Percentiles rank a stretch among this genome's conserved stretches.
Evolutionary conservation across 2,113 vertebrate genomes (phyloP).

Genomic region (Mesembrinibis cayennensis): DNA sequence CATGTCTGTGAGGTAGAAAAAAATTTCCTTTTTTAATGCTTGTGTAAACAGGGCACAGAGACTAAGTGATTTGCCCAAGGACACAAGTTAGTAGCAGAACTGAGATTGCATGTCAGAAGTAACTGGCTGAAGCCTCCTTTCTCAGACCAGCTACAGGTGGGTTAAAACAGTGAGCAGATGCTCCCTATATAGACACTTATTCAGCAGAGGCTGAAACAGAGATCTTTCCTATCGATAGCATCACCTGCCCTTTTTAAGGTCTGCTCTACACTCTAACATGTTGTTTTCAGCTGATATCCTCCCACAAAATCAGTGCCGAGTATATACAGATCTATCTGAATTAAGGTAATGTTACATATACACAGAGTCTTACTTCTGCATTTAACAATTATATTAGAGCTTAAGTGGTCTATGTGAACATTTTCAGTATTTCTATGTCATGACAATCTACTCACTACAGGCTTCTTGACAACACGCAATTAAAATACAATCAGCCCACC

Average conservation of each 20-base stretch:
- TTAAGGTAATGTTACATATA: background rate
- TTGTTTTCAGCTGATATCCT: background rate
- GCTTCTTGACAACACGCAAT: background rate
- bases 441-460: background rate
- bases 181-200: background rate
- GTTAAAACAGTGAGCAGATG: background rate
- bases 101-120: background rate
- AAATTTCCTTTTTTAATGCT: conserved; percentile 52
- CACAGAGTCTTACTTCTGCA: background rate
- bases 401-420: background rate
- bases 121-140: background rate
- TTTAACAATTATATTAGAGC: background rate
- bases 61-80: conserved; percentile 55
- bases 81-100: conserved; percentile 28
- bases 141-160: background rate
- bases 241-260: background rate
- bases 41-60: conserved; percentile 54
- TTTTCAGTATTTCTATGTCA: background rate
- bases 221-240: background rate
- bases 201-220: background rate
- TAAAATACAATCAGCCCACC: background rate
- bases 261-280: background rate
- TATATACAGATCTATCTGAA: background rate
- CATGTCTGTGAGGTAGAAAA: conserved; percentile 56
- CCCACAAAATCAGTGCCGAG: background rate